Conservation (phyloP, 2,888 invertebrate species). For the Azorinus chamasolen region DNA sequence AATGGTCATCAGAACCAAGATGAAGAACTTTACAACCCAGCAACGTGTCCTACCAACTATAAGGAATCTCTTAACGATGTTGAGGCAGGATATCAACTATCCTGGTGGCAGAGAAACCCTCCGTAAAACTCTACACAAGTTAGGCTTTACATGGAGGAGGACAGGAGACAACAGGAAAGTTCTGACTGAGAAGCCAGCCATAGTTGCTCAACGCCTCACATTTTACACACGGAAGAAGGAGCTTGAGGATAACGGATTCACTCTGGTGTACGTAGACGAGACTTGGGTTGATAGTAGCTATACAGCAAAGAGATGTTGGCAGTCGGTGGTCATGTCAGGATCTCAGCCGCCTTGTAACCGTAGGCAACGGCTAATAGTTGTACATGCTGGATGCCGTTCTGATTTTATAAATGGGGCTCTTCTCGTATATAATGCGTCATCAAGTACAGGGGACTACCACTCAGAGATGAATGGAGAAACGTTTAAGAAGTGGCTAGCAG, state of each 20-base stretch:
- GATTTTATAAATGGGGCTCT: slow-evolving; percentile 9
- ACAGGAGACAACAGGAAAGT: not conserved
- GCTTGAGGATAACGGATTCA: slow-evolving; percentile 8
- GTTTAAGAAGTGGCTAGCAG: slow-evolving; percentile 10
- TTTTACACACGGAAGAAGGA: slow-evolving; percentile 31
- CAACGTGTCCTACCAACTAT: not conserved
- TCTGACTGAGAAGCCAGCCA: too few species aligned
- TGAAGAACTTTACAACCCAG: slow-evolving; percentile 21
- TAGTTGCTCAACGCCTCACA: not conserved
- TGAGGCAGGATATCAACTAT: too few species aligned
- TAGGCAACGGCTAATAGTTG: slow-evolving; percentile 35
- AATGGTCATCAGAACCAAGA: not conserved
- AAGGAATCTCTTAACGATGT: too few species aligned
- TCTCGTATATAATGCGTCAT: too few species aligned
- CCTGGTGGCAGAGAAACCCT: slow-evolving; percentile 5
- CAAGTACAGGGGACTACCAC: too few species aligned
- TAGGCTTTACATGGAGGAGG: slow-evolving; percentile 23
- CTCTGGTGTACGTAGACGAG: slow-evolving; percentile 36
- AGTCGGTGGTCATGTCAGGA: not conserved
- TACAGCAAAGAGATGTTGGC: not conserved
- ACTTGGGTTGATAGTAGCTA: slow-evolving; percentile 26
- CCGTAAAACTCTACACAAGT: not conserved
- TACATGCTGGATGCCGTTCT: slow-evolving; percentile 17
- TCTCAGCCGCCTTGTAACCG: not conserved
- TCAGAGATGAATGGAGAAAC: too few species aligned